phyloP scores from a whole-genome alignment of 2,113 vertebrate species.

The Eudyptes chrysolophus region DNA sequence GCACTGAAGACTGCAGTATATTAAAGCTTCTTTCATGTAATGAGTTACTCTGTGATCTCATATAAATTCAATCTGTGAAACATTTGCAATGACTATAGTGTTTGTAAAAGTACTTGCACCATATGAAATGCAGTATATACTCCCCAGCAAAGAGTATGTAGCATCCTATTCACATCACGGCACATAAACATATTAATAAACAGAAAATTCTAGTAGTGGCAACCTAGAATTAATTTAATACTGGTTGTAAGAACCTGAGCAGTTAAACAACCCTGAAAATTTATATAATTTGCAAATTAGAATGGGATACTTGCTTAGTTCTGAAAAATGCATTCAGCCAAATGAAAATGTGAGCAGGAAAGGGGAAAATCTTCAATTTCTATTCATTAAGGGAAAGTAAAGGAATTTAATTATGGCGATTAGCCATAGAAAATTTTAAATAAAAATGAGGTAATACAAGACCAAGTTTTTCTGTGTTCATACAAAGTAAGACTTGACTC shows the following conservation, averaged over 20 bases:
- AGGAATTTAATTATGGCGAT: neutral
- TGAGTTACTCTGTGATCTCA: constrained; percentile 18
- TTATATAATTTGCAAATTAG: neutral
- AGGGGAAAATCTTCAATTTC: neutral
- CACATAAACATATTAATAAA: neutral
- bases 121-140: neutral
- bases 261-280: neutral
- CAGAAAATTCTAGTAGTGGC: neutral
- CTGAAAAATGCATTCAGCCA: neutral
- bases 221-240: neutral
- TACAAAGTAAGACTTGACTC: neutral
- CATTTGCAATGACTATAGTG: neutral
- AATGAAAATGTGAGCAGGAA: neutral
- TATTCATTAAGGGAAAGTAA: neutral
- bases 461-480: neutral
- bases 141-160: neutral
- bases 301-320: neutral
- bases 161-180: neutral
- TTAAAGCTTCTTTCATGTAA: constrained; percentile 16
- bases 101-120: neutral
- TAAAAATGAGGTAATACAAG: neutral
- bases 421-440: neutral
- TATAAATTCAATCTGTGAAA: constrained; percentile 17
- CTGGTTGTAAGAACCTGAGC: neutral
- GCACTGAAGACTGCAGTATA: neutral